Base-by-base conservation (phyloP, 1,140 invertebrate genomes). In the Conopomorpha cramerella region DNA sequence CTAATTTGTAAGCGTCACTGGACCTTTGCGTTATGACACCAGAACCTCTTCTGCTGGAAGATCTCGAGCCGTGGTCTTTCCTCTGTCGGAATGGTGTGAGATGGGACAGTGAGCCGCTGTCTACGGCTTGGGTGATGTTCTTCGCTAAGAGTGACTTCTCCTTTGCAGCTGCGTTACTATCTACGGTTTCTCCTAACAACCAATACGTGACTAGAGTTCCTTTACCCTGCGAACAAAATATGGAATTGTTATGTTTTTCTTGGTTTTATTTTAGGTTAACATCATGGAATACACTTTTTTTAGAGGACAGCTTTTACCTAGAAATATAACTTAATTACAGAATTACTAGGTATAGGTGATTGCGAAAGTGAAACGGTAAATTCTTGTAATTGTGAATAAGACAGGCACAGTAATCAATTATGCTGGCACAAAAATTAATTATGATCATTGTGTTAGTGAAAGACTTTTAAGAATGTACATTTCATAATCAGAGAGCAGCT, bases 201-300 rank as follows among this genome's bases (percentile, higher is more conserved):
- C 94, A 96, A 65, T 93, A 96, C 3, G 94, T 96, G 32, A 87
- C 86, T 82, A 93, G 86, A 61, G 83, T 84, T 25, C 92, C 92
- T 81, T 95, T 95, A n/a, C 92, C 92, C 88, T 92, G 60, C 71
- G 79, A 45, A 49, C 56, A 47, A 55, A 39, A 35, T 49, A 43
- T 43, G 39, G 11, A 30, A 40, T 36, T 35, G 10, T 38, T 37
- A 38, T 33, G 25, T 10, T 8, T n/a, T n/a, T n/a, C n/a, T n/a
- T n/a, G n/a, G n/a, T n/a, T n/a, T n/a, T n/a, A n/a, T n/a, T n/a
- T n/a, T n/a, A n/a, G n/a, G n/a, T n/a, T n/a, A n/a, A n/a, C n/a
- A n/a, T n/a, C n/a, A n/a, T n/a, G n/a, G n/a, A n/a, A n/a, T n/a
- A n/a, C n/a, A n/a, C n/a, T n/a, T n/a, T n/a, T n/a, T n/a, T n/a